Percentiles rank a stretch among this genome's conserved stretches.
Evolutionary conservation across 2,113 vertebrate species (phyloP).

Genomic region (Marcusenius ussheri): DNA sequence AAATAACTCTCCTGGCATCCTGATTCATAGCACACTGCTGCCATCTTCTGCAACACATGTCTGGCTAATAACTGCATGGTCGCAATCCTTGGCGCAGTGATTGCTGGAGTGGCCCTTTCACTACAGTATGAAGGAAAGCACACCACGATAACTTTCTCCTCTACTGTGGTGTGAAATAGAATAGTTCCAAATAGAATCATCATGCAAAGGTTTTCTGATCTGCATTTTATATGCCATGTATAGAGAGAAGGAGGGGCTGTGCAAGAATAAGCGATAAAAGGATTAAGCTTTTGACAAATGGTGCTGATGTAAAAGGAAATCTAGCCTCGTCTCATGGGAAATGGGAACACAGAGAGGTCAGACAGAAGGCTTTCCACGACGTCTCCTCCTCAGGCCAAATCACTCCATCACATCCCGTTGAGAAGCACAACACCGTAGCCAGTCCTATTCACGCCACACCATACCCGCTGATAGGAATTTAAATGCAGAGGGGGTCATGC

Average conservation of each 20-base stretch:
- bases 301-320: not conserved
- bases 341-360: not conserved
- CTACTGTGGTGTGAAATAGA: not conserved
- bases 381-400: conserved; percentile 7
- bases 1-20: not conserved
- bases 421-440: not conserved
- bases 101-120: too few species aligned
- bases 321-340: not conserved
- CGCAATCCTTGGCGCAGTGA: too few species aligned
- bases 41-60: not conserved
- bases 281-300: not conserved
- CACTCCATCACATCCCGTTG: conserved; percentile 3
- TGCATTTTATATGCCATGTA: not conserved
- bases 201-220: not conserved
- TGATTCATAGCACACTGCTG: conserved; percentile 10
- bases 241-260: not conserved
- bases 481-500: not conserved
- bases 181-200: not conserved
- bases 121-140: not conserved
- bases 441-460: not conserved
- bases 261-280: not conserved
- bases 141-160: not conserved
- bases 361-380: not conserved
- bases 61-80: not conserved
- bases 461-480: not conserved